Evolutionary conservation across 2,797 vertebrate genomes (phyloP).

Genomic region (Paratrypauchen microcephalus): DNA sequence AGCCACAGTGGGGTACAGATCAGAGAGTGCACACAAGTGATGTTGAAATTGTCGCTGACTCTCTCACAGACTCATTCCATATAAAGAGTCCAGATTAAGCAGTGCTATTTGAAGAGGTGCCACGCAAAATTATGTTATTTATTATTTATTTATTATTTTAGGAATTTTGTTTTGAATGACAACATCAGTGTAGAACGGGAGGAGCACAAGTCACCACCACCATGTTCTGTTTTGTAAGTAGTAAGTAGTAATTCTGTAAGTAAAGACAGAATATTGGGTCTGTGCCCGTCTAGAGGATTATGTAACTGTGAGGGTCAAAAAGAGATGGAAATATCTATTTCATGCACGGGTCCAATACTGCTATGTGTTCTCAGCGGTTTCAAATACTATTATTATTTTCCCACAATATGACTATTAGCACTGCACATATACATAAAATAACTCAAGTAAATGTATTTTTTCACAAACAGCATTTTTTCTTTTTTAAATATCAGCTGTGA

Average conservation of each 20-base stretch:
- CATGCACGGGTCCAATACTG: not conserved
- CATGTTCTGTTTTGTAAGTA: slow-evolving; percentile 10
- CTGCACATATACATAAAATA: not conserved
- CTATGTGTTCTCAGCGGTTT: not conserved
- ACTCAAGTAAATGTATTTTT: not conserved
- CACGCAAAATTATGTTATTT: not conserved
- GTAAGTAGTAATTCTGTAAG: too few species aligned
- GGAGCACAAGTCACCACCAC: not conserved
- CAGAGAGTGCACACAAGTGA: too few species aligned
- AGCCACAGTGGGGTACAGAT: too few species aligned
- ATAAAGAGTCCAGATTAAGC: not conserved
- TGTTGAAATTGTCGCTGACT: not conserved
- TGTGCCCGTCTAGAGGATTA: slow-evolving; percentile 54
- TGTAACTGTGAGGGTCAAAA: slow-evolving; percentile 25
- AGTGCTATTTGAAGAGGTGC: not conserved
- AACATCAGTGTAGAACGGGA: not conserved
- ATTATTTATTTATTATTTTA: too few species aligned
- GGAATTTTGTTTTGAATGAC: not conserved
- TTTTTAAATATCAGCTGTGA: not conserved
- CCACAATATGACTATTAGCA: not conserved
- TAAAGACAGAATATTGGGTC: slow-evolving; percentile 53
- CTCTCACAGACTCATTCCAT: not conserved
- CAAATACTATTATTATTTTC: too few species aligned
- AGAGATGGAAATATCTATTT: not conserved
- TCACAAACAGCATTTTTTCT: not conserved